phyloP scores from a whole-genome alignment of 2,113 vertebrate genomes.

The Syngnathus typhle region DNA sequence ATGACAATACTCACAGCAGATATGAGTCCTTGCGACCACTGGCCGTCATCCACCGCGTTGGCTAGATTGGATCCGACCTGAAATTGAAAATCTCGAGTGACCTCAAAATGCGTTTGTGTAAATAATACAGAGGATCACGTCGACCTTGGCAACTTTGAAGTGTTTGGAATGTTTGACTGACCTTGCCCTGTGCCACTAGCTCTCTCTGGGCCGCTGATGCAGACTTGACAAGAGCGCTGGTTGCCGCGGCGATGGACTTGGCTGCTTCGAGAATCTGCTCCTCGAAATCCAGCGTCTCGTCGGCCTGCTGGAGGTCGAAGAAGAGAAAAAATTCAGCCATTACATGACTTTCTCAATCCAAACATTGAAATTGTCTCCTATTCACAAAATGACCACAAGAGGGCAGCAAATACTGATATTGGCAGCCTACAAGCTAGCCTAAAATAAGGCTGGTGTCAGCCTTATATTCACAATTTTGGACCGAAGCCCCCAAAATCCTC shows the following conservation, averaged over 20 bases:
- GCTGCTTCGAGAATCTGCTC: conserved; percentile 98
- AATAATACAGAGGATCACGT: not conserved
- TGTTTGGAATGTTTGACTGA: conserved; percentile 52
- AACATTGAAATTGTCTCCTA: no score
- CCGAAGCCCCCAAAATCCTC: no score
- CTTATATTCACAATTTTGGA: no score
- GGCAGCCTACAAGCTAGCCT: no score
- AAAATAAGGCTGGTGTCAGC: no score
- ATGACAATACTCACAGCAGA: conserved; percentile 77
- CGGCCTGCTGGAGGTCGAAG: conserved; percentile 86
- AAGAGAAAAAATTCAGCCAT: conserved; percentile 23
- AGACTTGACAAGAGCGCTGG: conserved; percentile 95
- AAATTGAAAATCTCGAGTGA: not conserved
- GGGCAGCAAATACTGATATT: no score
- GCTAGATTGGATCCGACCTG: conserved; percentile 94
- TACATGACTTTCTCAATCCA: no score
- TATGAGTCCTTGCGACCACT: conserved; percentile 98
- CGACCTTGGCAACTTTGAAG: not conserved
- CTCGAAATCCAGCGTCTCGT: conserved; percentile 96
- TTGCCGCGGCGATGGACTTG: conserved; percentile 96
- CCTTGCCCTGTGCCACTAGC: conserved; percentile 97
- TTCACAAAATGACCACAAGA: no score
- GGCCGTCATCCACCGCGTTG: conserved; percentile 93
- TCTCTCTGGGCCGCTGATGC: conserved; percentile 96
- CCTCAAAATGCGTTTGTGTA: no score